phyloP scores from a whole-genome alignment of 2,888 invertebrate species.

The Odontocolon sp. region DNA sequence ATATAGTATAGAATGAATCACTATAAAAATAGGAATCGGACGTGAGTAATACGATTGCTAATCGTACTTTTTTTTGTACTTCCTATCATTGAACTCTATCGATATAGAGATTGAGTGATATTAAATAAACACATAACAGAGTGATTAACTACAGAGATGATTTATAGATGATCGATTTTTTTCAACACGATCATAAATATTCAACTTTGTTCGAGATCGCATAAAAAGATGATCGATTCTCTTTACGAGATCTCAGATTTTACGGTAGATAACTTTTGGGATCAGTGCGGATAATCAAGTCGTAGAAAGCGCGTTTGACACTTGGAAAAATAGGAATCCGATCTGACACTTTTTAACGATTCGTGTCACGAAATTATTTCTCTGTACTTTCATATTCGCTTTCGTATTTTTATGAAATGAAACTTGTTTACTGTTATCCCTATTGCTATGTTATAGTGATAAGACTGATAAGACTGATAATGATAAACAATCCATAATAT shows the following conservation, averaged over 20 bases:
- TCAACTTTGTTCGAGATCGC: background rate
- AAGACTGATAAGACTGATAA: constrained; percentile 1
- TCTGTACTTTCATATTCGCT: background rate
- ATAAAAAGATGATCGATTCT: background rate
- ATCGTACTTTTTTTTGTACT: background rate
- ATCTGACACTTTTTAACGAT: constrained; percentile 9
- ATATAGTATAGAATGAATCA: too few relatives aligned
- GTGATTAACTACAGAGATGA: background rate
- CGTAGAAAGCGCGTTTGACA: constrained; percentile 5
- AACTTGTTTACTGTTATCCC: too few relatives aligned
- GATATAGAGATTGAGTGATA: background rate
- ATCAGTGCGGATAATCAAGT: background rate
- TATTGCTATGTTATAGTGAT: too few relatives aligned
- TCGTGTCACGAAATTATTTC: background rate
- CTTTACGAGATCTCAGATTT: background rate
- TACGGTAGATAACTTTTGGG: constrained; percentile 17
- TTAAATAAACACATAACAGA: background rate
- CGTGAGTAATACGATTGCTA: constrained; percentile 38
- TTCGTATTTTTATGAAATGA: too few relatives aligned
- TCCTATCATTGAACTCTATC: background rate
- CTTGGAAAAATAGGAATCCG: background rate
- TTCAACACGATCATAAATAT: background rate
- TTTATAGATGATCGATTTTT: background rate
- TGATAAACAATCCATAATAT: background rate
- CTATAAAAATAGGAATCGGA: constrained; percentile 32